Conservation (phyloP, 35 echinoderm and acorn worm species). For the Amphiura filiformis region DNA sequence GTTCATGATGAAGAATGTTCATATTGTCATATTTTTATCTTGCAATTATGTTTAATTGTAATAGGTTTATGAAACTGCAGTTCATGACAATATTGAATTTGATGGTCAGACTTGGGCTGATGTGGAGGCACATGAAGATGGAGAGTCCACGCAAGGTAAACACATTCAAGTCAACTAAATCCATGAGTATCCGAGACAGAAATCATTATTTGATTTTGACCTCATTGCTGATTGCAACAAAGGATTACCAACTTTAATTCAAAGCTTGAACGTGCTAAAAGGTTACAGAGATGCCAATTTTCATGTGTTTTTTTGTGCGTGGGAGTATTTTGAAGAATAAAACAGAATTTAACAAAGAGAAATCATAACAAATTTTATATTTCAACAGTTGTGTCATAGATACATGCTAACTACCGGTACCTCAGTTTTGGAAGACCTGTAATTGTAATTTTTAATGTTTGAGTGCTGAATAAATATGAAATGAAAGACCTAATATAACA, state of each 20-base stretch:
- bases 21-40: no score
- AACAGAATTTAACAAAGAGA: no score
- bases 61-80: conserved; percentile 26
- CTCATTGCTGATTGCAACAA: not conserved
- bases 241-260: not conserved
- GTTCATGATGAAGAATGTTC: no score
- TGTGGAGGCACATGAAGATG: conserved; percentile 25
- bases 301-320: not conserved
- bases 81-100: conserved; percentile 29
- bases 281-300: not conserved
- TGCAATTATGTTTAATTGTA: no score
- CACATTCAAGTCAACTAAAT: not conserved
- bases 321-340: not conserved
- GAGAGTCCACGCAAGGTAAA: conserved; percentile 20
- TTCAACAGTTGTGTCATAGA: no score
- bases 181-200: not conserved
- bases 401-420: no score
- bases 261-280: not conserved
- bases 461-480: no score
- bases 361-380: no score
- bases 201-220: not conserved
- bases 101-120: conserved; percentile 32
- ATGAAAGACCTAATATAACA: no score
- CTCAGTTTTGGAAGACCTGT: no score
- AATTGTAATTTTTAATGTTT: no score